Evolutionary conservation across 2,888 invertebrate genomes (phyloP), one percentile per base, ranked within the genome.

Genomic region (Agrochola lychnidis): DNA sequence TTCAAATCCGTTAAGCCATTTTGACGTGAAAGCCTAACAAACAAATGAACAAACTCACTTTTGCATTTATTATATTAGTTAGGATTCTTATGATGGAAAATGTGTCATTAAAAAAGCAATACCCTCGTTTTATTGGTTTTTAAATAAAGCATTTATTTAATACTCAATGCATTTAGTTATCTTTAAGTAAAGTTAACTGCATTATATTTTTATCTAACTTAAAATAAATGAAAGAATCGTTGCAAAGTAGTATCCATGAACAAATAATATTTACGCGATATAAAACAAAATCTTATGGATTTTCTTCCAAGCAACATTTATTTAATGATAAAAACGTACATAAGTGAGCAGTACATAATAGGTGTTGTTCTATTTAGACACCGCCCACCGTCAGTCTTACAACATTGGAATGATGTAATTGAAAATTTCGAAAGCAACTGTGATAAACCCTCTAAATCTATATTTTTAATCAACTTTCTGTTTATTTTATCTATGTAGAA

Each of bases 291-390:
- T 30, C 3, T 42, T 56, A 36, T 12, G 0, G 2, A n/a, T 53
- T 73, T 73, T 74, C n/a, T 56, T 59, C 19, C 30, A 59, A 67
- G 40, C 22, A 57, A n/a, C 19, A 25, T 64, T 57, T 19, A 73
- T 57, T 51, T 57, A n/a, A 84, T 71, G 63, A 72, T 56, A 68
- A 81, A 79, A 84, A 82, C 76, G 81, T 86, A 87, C 78, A 84
- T 89, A 82, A 72, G 73, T 57, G n/a, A 67, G 87, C 84, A 87
- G 87, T 88, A 90, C 85, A 91, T 91, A 91, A 95, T 94, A 95
- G 95, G 95, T 94, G 95, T 95, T 94, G 95, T 93, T 95, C 95
- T 94, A 90, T 93, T 94, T 93, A 89, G 95, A 93, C 93, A 89
- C 93, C 95, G 95, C 95, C 95, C 95, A 94, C 95, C 90, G 87